Conservation (phyloP, 1,140 invertebrate species). For the Choristoneura fumiferana region DNA sequence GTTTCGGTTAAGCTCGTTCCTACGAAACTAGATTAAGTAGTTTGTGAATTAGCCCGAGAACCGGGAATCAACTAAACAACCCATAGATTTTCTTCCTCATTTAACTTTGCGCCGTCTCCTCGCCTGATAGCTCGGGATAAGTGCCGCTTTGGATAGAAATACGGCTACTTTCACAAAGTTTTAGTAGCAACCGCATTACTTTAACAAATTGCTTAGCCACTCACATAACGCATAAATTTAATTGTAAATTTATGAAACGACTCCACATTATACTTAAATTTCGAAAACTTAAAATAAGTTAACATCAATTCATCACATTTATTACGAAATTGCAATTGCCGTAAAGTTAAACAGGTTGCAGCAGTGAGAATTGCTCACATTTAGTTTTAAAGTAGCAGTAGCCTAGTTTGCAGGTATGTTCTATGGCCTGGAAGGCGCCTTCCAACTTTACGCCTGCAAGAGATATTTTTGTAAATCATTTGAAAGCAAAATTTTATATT, state of each 20-base stretch:
- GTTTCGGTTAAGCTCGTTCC: conserved; percentile 33
- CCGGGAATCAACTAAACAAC: conserved; percentile 44
- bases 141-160: conserved; percentile 20
- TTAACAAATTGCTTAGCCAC: conserved; percentile 5
- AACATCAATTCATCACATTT: too few species aligned
- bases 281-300: too few species aligned
- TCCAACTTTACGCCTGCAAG: conserved; percentile 2
- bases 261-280: too few species aligned
- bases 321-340: too few species aligned
- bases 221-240: too few species aligned
- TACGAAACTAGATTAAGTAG: conserved; percentile 40
- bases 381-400: background rate
- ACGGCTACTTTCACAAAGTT: conserved; percentile 5
- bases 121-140: conserved; percentile 37
- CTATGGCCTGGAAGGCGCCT: conserved; percentile 5
- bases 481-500: background rate
- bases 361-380: too few species aligned
- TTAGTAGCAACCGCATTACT: conserved; percentile 8
- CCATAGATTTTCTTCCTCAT: conserved; percentile 55
- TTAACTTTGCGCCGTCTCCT: conserved; percentile 42
- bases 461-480: conserved; percentile 15
- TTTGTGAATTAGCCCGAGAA: conserved; percentile 43
- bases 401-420: conserved; percentile 5
- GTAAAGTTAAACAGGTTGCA: too few species aligned
- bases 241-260: too few species aligned